These are phyloP conservation scores for Pristionchus maxplancki DNA, from an alignment of 2,888 invertebrate species.

Conservation along the genomic window DNA sequence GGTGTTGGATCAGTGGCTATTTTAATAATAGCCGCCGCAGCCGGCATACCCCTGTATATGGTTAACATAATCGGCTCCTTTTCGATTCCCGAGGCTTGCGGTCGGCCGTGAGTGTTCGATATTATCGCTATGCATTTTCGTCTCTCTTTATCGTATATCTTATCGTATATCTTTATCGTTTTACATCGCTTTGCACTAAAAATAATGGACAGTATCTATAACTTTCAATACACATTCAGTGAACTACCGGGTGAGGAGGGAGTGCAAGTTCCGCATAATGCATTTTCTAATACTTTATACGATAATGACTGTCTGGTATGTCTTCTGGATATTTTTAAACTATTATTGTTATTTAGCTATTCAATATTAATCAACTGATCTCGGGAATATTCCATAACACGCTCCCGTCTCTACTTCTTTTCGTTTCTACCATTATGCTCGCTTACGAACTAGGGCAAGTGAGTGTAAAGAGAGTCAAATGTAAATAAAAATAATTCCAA, in stretches of 20 bases:
- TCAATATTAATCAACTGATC: background rate
- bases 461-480: too few species aligned
- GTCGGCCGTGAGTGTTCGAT: background rate
- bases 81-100: background rate
- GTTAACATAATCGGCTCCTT: background rate
- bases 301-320: background rate
- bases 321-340: background rate
- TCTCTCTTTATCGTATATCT: too few species aligned
- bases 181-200: too few species aligned
- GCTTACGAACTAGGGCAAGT: background rate
- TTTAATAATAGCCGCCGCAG: background rate
- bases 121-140: too few species aligned
- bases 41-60: background rate
- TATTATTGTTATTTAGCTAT: background rate
- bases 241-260: background rate
- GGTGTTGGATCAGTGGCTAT: background rate
- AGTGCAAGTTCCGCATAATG: background rate
- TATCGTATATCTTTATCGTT: too few species aligned
- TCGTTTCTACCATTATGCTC: background rate
- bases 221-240: background rate
- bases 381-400: background rate
- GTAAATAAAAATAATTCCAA: too few species aligned
- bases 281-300: background rate
- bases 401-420: background rate
- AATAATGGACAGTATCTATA: too few species aligned